phyloP scores from a whole-genome alignment of 2,113 vertebrate genomes.

The Bos javanicus region DNA sequence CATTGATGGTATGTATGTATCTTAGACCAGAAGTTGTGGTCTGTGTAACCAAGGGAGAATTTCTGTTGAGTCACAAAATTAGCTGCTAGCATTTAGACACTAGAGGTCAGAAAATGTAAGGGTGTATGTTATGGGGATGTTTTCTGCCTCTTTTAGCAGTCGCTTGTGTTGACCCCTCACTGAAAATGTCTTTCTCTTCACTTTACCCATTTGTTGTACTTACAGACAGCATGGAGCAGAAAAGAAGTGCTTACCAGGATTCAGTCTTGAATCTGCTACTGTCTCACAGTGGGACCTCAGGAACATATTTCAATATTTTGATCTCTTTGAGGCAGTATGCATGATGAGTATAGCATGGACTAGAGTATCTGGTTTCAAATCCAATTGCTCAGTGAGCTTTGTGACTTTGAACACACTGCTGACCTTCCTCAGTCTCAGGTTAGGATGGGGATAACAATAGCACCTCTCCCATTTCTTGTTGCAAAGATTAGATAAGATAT shows the following conservation, averaged over 20 bases:
- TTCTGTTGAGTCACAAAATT: conserved; percentile 7
- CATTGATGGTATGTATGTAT: not conserved
- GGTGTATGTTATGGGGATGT: not conserved
- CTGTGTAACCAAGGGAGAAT: conserved; percentile 32
- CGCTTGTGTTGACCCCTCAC: not conserved
- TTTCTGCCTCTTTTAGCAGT: not conserved
- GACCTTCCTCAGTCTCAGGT: not conserved
- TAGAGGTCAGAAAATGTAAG: not conserved
- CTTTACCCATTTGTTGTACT: not conserved
- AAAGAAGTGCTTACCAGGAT: not conserved
- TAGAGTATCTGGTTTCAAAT: not conserved
- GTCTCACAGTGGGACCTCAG: not conserved
- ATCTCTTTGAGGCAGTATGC: not conserved
- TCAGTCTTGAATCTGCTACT: not conserved
- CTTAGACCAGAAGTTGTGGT: not conserved
- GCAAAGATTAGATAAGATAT: not conserved
- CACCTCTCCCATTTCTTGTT: not conserved
- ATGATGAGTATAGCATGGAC: not conserved
- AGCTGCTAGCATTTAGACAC: not conserved
- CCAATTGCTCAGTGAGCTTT: not conserved
- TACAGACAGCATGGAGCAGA: not conserved
- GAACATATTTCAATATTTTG: not conserved
- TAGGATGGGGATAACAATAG: not conserved
- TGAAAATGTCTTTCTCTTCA: not conserved
- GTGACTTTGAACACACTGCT: not conserved